Base-by-base conservation (phyloP, 2,797 vertebrate genomes). In the Gila robusta region DNA sequence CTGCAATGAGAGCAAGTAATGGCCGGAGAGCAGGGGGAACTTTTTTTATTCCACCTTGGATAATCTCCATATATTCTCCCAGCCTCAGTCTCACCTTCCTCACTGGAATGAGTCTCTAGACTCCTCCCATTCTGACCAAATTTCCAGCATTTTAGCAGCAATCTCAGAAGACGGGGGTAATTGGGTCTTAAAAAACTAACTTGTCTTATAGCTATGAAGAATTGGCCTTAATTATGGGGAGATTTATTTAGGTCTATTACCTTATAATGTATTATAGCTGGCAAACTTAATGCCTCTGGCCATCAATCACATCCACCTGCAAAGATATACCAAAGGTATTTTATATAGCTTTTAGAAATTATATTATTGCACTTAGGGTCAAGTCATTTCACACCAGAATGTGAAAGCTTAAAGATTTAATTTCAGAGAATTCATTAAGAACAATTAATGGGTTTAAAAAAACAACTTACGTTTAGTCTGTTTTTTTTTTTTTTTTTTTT, bases 191-290 rank as follows among this genome's bases (percentile, higher is more conserved):
- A 96, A 96, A 96, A 95, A 90, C 90, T 88, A 93, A 94, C 93
- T 95, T 96, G 95, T 95, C 94, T 92, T 92, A 81, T 79, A 93
- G 93, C 94, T 95, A 95, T 96, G 94, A 95, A 94, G 91, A 94
- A 96, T 96, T 95, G 93, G 95, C 95, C 94, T 96, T 94, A 95
- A 95, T 96, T 96, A 95, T 93, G 91, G 88, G 49, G 89, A 95
- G 95, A 96, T 96, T 96, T 96, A 96, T 96, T 94, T 92, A 90
- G 87, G 92, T 93, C 94, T 94, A 95, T 96, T 96, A 95, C 93
- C 90, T 92, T 87, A 92, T 95, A 95, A 96, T 96, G 94, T 94
- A 96, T 96, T 94, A 92, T 93, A 94, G 94, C 93, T 94, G 91
- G 91, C 94, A 93, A 92, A 93, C 91, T 95, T 95, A 96, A 95